Base-by-base conservation (phyloP, 2,888 invertebrate species). In the Drosophila longiperda region DNA sequence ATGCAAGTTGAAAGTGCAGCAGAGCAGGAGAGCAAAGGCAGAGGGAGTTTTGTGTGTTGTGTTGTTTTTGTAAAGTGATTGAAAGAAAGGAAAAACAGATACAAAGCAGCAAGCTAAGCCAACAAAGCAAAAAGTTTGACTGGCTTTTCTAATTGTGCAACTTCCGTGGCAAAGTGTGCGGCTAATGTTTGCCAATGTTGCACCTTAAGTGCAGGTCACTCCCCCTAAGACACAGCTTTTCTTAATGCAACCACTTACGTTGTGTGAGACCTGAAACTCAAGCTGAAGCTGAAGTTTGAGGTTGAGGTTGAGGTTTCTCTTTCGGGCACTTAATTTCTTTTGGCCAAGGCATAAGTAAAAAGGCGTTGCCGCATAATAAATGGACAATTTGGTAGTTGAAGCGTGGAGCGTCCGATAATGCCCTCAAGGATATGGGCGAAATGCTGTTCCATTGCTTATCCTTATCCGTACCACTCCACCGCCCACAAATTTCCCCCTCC, bases 341-440 rank as follows among this genome's bases (percentile, higher is more conserved):
- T 57, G 71, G 60, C 67, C 75, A 42, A 80, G 82, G 75, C 78
- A 78, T 85, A 90, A 91, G 91, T 87, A 85, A 89, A 85, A 87
- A 91, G 91, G 91, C 89, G 89, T 90, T 90, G 83, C 89, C 87
- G 91, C 91, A 90, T 91, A 91, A 90, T 91, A 90, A 90, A 91
- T 90, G 91, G 87, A 91, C 91, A 91, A 89, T 89, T 89, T 89
- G 86, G 81, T 83, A 83, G 91, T 75, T 88, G 89, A 85, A 85
- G 88, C 88, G 90, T 87, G 75, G 82, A 80, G 75, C 71, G 72
- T 76, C 72, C 77, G 77, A 76, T 87, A 78, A 73, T 76, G 88
- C 79, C 82, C 85, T 58, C 73, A 89, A 84, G 90, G 90, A 85
- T 87, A 72, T 89, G 78, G 75, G 81, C 82, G 73, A 68, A 75